Evolutionary conservation across 2,888 invertebrate genomes (phyloP), one percentile per base, ranked within the genome.

Genomic region (Zaprionus obscuricornis): DNA sequence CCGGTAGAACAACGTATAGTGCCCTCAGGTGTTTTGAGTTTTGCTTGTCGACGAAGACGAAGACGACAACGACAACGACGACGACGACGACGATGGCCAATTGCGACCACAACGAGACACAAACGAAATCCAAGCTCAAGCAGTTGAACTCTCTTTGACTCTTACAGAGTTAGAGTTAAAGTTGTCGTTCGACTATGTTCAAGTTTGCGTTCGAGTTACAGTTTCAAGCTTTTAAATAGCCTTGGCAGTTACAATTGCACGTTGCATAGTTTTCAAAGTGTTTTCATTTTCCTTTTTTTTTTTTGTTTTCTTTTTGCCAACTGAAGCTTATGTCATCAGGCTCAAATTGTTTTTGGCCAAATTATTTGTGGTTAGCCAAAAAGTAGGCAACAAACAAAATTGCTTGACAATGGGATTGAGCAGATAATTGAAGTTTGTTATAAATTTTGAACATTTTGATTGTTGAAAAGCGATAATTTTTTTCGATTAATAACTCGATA

Each of bases 1-100:
- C 17, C 40, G 34, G 13, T 16, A 39, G 50, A 42, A 14, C 42
- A 59, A 17, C 8, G 17, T 42, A 43, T 10, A 39, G 16, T 46
- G 65, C 66, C 78, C 73, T 73, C 64, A 68, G 78, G 78, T 78
- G 74, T 74, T 66, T 72, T 74, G 76, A 68, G 59, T 57, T 73
- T 67, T 68, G 56, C 72, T 46, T 63, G 75, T 69, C 69, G 47
- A 64, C 63, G 40, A 47, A 27, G 17, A 22, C 7, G 22, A 22
- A 4, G 7, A 22, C 4, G 5, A 22, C 42, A 57, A 34, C 36
- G 52, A 39, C 26, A 34, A 51, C 27, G 45, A 18, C n/a, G 17
- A 24, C 17, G 16, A 5, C 1, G 22, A 26, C 26, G 8, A 14
- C 6, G 31, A 13, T 6, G 37, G 10, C 20, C 49, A 46, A 22